Conservation (phyloP, 2,113 vertebrate genomes). For the Amblyornis subalaris region DNA sequence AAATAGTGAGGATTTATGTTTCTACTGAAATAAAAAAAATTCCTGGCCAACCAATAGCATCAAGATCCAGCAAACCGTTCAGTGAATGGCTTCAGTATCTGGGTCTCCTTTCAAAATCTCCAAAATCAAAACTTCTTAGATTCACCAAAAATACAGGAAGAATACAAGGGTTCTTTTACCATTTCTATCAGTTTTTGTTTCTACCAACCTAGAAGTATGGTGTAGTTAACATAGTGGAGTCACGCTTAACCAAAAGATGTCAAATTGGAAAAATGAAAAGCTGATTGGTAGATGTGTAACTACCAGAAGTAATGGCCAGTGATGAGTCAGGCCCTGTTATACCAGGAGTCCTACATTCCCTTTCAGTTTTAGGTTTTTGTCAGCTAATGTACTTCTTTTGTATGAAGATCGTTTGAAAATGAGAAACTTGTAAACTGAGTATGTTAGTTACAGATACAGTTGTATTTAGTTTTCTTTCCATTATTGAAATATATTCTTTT, state of each 20-base stretch:
- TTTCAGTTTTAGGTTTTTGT: neutral
- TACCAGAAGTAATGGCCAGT: neutral
- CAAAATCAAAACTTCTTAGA: neutral
- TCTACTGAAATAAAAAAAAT: neutral
- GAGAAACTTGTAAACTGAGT: neutral
- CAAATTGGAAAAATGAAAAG: neutral
- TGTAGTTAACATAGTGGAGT: neutral
- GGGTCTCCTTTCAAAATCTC: neutral
- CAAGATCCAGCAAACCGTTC: neutral
- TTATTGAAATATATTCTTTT: neutral
- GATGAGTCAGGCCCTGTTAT: neutral
- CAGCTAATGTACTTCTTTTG: neutral
- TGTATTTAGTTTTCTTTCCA: neutral
- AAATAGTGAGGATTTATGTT: neutral
- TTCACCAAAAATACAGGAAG: neutral
- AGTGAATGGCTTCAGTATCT: neutral
- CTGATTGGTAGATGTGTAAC: neutral
- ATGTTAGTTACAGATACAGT: neutral
- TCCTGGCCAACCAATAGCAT: neutral
- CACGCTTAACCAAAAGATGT: neutral
- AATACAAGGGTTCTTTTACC: neutral
- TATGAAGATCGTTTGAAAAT: neutral
- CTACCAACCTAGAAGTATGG: neutral
- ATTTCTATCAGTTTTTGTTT: neutral
- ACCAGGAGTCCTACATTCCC: neutral